These are phyloP conservation scores for Mythimna pallens DNA, from an alignment of 2,888 invertebrate species.

Conservation along the genomic window DNA sequence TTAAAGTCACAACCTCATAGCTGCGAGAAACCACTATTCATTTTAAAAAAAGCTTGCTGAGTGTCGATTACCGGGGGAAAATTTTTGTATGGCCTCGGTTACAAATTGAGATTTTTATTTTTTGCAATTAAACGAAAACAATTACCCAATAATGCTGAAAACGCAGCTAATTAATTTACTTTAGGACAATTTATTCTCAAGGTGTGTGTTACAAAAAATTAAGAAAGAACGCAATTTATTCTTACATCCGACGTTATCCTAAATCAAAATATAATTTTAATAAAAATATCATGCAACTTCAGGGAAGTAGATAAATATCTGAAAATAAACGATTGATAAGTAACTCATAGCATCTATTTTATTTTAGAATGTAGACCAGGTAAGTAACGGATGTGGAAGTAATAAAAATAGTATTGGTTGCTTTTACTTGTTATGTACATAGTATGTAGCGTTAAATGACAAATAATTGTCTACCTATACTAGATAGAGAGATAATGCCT, in stretches of 20 bases:
- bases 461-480: too few relatives aligned
- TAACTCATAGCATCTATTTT: neutral
- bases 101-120: neutral
- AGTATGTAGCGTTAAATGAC: neutral
- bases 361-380: slow-evolving; percentile 6
- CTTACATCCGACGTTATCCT: slow-evolving; percentile 1
- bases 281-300: too few relatives aligned
- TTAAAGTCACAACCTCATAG: too few relatives aligned
- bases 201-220: neutral
- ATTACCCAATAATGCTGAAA: neutral
- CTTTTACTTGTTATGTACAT: neutral
- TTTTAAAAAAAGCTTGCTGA: too few relatives aligned
- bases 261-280: neutral
- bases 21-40: too few relatives aligned
- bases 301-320: too few relatives aligned
- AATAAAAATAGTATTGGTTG: slow-evolving; percentile 5
- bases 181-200: neutral
- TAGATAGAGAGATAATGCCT: too few relatives aligned
- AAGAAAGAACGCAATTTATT: neutral
- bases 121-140: neutral
- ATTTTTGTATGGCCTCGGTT: neutral
- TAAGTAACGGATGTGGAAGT: slow-evolving; percentile 19
- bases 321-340: neutral
- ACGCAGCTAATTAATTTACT: neutral
- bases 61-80: neutral